Base-by-base conservation (phyloP, 2,113 vertebrate genomes). In the Ammodytes dubius region DNA sequence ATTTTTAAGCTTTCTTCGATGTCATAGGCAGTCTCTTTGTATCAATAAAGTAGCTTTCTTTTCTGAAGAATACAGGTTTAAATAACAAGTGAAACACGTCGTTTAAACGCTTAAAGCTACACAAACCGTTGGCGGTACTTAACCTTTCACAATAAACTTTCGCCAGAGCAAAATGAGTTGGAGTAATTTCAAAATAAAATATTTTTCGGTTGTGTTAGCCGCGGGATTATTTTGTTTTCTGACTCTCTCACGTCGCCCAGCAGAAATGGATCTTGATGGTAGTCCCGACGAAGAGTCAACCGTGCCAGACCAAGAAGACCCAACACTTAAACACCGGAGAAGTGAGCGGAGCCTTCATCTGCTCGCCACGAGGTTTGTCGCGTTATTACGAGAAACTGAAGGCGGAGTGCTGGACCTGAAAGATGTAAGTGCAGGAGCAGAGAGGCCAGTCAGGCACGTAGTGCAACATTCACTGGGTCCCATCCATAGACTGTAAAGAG, bases 371-470 rank as follows among this genome's bases (percentile, higher is more conserved):
- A 97, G 95, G 92, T 99, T 99, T 90, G 95, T 99, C 63, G 94
- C 94, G 9, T 91, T 99, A 73, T 94, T 99, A 58, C 96, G 97
- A 88, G 96, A 97, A 83, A 95, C 96, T 70, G 95, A 98, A 93
- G 96, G 95, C 74, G 97, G 97, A 43, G 95, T 96, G 83, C 93
- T 99, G 81, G 97, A 99, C 92, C 95, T 99, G 7, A 97, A 96
- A 91, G 91, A 95, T 74, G 97, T 97, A 81, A 91, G 89, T 85
- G 52, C 27, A 27, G 27, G 27, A 77, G 7, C 58, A 0, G 12
- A 45, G 19, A 50, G n/a, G n/a, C 6, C 53, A 12, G 46, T 17
- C 43, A 4, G 4, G 0, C 35, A 45, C 6, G 9, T 17, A 37
- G 1, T 3, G 43, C 7, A 66, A 13, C 49, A 60, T 53, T 47